Conservation (phyloP, 2,797 vertebrate species). For the Pyrocephalus nanus region DNA sequence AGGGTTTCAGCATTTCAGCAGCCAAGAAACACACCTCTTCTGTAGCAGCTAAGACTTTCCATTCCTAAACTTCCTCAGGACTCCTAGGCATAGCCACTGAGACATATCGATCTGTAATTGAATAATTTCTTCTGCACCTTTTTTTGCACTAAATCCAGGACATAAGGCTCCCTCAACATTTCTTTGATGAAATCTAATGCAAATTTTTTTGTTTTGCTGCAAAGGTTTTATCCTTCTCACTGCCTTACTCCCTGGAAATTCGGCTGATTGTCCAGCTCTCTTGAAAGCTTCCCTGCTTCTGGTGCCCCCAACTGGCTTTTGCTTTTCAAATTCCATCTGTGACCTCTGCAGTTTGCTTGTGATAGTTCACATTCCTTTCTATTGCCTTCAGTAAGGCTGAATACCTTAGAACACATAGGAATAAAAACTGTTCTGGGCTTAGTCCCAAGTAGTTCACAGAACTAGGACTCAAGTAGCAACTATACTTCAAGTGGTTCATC, state of each 20-base stretch:
- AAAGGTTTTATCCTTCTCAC: neutral
- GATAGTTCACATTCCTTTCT: conserved; percentile 19
- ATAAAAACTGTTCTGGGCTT: neutral
- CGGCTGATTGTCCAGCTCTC: neutral
- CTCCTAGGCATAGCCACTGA: neutral
- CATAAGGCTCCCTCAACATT: neutral
- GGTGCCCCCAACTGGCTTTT: conserved; percentile 19
- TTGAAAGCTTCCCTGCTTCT: conserved; percentile 9
- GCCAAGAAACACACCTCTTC: conserved; percentile 1
- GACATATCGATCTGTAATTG: neutral
- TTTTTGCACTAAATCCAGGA: neutral
- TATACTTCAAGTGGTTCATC: neutral
- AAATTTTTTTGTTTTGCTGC: neutral
- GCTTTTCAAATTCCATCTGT: conserved; percentile 24
- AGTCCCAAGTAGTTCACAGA: neutral
- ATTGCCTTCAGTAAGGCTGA: neutral
- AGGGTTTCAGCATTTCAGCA: neutral
- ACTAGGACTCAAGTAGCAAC: neutral
- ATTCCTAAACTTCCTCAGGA: conserved; percentile 1
- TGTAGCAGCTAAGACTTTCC: neutral
- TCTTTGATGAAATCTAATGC: neutral
- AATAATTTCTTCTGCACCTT: neutral
- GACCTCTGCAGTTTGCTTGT: conserved; percentile 2
- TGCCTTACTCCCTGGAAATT: neutral
- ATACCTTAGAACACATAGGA: neutral